Conservation (phyloP, 1,140 invertebrate genomes). For the Drosophila simulans region DNA sequence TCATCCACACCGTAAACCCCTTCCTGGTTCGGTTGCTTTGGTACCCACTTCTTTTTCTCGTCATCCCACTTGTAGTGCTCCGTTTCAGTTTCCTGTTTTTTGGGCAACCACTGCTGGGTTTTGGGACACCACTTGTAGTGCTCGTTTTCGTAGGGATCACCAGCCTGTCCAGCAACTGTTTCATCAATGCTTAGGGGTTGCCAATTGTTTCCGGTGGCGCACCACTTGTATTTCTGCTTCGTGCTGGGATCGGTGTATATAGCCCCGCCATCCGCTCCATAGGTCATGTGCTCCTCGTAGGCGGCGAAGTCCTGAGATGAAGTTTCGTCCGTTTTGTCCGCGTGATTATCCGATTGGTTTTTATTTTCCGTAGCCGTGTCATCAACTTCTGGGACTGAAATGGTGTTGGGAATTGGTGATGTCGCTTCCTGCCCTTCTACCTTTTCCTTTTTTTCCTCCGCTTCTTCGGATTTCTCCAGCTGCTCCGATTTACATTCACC, state of each 20-base stretch:
- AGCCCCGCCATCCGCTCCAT: conserved; percentile 89
- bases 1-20: conserved; percentile 89
- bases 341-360: not conserved
- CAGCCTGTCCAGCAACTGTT: conserved; percentile 28
- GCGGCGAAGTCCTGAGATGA: conserved; percentile 67
- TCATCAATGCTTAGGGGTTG: conserved; percentile 56
- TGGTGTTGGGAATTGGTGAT: not conserved
- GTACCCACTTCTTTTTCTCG: conserved; percentile 76
- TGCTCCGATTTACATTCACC: conserved; percentile 34
- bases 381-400: not conserved
- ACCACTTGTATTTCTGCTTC: conserved; percentile 89
- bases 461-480: conserved; percentile 1
- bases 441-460: not conserved
- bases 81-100: conserved; percentile 83
- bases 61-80: conserved; percentile 84
- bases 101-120: conserved; percentile 88
- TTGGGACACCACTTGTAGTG: conserved; percentile 89
- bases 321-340: conserved; percentile 3
- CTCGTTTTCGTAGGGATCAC: conserved; percentile 87
- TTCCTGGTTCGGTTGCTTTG: conserved; percentile 69
- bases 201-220: conserved; percentile 87
- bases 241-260: conserved; percentile 90
- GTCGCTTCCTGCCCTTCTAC: not conserved
- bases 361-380: not conserved
- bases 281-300: conserved; percentile 86